Percentiles rank a stretch among this genome's conserved stretches.
Evolutionary conservation across 1,140 invertebrate genomes (phyloP).

Genomic region (Anastatus disparis): DNA sequence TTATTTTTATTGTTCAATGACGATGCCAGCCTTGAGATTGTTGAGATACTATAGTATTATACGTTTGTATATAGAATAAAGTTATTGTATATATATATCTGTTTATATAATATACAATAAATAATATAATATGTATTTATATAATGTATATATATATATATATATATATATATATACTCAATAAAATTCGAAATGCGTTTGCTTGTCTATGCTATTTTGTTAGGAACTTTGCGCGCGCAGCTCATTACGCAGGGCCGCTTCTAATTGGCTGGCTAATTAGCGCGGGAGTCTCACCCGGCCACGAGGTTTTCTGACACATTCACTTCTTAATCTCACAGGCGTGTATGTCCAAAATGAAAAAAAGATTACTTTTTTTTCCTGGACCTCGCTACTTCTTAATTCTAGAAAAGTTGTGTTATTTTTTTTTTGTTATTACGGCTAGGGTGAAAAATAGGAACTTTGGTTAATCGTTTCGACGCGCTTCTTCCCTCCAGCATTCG

Average conservation of each 20-base stretch:
- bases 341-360: too few species aligned
- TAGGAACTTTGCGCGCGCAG: slow-evolving; percentile 68
- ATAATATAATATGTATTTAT: slow-evolving; percentile 22
- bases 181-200: neutral
- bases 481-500: too few species aligned
- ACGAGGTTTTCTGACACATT: neutral
- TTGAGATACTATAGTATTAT: neutral
- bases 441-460: slow-evolving; percentile 67
- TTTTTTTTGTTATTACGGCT: slow-evolving; percentile 42
- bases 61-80: neutral
- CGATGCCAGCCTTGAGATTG: too few species aligned
- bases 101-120: neutral
- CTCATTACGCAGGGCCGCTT: slow-evolving; percentile 63
- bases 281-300: slow-evolving; percentile 52
- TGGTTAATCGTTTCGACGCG: slow-evolving; percentile 55
- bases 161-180: neutral
- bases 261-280: slow-evolving; percentile 66
- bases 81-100: neutral
- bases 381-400: neutral
- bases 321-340: neutral
- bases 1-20: too few species aligned
- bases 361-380: too few species aligned
- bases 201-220: slow-evolving; percentile 16
- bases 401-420: neutral
- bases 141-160: neutral